phyloP scores from a whole-genome alignment of 2,888 invertebrate species.

The Drosophila meridionalis region DNA sequence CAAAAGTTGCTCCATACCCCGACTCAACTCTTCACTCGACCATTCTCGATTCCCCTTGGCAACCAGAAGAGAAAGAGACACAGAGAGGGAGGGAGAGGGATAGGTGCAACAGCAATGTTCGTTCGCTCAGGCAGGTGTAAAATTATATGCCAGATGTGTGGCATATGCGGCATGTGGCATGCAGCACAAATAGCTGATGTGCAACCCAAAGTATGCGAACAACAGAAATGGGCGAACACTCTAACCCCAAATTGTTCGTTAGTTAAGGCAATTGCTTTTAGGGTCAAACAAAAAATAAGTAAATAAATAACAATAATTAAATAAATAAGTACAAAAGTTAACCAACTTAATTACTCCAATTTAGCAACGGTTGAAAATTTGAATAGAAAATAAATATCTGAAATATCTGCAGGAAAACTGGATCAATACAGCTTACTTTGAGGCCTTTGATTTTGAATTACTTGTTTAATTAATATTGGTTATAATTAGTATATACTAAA shows the following conservation, averaged over 20 bases:
- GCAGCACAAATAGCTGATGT: conserved; percentile 54
- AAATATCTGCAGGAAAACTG: no score
- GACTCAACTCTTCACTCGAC: no score
- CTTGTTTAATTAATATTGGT: no score
- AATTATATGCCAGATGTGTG: conserved; percentile 67
- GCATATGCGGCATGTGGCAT: conserved; percentile 30
- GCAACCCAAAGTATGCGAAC: conserved; percentile 35
- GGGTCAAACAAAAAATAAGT: not conserved
- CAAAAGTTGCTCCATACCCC: not conserved
- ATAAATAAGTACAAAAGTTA: not conserved
- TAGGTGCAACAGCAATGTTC: conserved; percentile 5
- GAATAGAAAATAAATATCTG: no score
- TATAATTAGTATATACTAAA: no score
- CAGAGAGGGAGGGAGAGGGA: conserved; percentile 1
- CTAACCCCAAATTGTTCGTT: not conserved
- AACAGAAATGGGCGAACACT: not conserved
- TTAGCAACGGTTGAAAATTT: not conserved
- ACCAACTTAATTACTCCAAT: not conserved
- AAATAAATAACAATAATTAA: not conserved
- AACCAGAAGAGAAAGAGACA: conserved; percentile 16
- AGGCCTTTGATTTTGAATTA: no score
- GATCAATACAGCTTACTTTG: no score
- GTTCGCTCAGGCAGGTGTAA: conserved; percentile 64
- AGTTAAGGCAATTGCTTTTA: conserved; percentile 13
- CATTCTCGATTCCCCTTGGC: no score